Evolutionary conservation across 2,113 vertebrate species (phyloP), one percentile per base, ranked within the genome.

Genomic region (Podilymbus podiceps): DNA sequence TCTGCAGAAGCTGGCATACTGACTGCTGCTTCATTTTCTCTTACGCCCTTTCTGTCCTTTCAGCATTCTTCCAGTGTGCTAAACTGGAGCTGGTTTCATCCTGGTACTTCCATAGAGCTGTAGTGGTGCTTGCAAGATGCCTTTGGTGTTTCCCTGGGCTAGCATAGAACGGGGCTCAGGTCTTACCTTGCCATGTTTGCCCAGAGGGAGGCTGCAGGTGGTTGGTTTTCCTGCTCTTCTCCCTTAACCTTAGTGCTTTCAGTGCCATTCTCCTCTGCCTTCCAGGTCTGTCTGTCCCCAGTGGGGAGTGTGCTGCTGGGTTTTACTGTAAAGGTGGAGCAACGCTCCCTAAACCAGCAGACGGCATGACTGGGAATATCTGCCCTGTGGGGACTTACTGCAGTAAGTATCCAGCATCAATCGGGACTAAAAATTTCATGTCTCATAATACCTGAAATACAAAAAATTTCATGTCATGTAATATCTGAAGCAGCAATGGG

Each of bases 311-410:
- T 83, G 89, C 97, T 64, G 89, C 98, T 75, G 99, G 99, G 5
- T 99, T 98, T 97, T 99, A 98, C 95, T 99, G 99, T 88, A 91
- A 47, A 15, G 98, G 97, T 89, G 97, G 98, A 95, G 98, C 99
- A 76, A 95, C 76, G 35, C 93, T 97, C 50, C 97, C 98, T n/a
- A 98, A 97, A 77, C 99, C 99, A 82, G 97, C 86, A 69, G 98
- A 99, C 78, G 97, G 98, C 12, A 88, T 98, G 62, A 98, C 98
- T 12, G 99, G 99, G 53, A 98, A 96, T 62, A 77, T 99, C 89
- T 99, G 99, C 35, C 99, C 99, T 15, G 92, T 80, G n/a, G 99
- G 99, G 71, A 97, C 98, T 28, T 99, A 98, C 88, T 99, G 99
- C 97, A 92, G 99, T 99, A 96, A 98, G 98, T 97, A 79, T 40